Conservation (phyloP, 2,113 vertebrate genomes). For the Phaetusa simplex region DNA sequence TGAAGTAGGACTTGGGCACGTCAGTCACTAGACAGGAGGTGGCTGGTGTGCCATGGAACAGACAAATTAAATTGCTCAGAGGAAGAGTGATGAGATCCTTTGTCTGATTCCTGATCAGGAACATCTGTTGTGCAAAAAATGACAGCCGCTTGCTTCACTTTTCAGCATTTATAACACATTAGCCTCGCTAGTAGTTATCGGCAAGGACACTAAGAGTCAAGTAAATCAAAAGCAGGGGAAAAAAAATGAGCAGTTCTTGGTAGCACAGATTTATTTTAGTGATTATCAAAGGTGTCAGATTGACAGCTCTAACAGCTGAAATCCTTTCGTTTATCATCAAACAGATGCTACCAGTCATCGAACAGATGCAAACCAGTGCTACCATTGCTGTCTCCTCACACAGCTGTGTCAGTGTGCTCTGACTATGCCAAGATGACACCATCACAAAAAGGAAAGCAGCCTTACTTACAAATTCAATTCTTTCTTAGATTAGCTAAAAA, state of each 20-base stretch:
- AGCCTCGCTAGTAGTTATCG: not conserved
- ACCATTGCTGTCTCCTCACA: not conserved
- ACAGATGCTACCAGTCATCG: not conserved
- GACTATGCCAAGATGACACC: not conserved
- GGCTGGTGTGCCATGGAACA: not conserved
- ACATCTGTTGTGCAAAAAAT: conserved; percentile 55
- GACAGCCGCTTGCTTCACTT: not conserved
- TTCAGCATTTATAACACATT: not conserved
- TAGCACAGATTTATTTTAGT: conserved; percentile 24
- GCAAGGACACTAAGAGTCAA: conserved; percentile 16
- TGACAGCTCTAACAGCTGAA: conserved; percentile 16
- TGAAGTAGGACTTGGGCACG: not conserved
- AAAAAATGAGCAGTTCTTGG: not conserved
- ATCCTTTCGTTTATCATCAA: not conserved
- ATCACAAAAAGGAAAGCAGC: not conserved
- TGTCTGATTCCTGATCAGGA: conserved; percentile 49
- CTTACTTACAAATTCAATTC: not conserved
- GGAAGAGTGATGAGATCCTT: conserved; percentile 28
- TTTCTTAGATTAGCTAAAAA: not conserved
- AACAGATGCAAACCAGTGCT: not conserved
- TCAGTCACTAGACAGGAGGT: conserved; percentile 14
- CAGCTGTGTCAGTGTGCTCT: not conserved
- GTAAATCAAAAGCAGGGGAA: conserved; percentile 7
- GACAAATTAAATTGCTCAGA: conserved; percentile 32
- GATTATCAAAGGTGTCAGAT: conserved; percentile 22